Evolutionary conservation across 1,140 invertebrate genomes (phyloP), one percentile per base, ranked within the genome.

Genomic region (Rhopalosiphum padi): DNA sequence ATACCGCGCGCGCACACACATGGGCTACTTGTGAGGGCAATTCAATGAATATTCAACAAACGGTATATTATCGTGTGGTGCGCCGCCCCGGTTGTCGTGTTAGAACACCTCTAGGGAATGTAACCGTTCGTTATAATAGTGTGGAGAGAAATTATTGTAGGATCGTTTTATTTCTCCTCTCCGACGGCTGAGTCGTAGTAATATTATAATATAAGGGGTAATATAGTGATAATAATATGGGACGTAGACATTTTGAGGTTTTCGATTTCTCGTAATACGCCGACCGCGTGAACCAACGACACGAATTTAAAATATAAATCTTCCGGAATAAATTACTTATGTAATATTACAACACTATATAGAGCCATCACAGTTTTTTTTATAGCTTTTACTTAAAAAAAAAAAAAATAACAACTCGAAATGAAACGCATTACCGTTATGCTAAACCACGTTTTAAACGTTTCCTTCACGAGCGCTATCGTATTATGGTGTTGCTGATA

Each of bases 1-100:
- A 55, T 51, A 23, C 87, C n/a, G 21, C 41, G 6, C 48, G 21
- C 46, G 8, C 48, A 25, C 48, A 37, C 46, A 89, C 48, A 46
- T 55, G 51, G 48, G 88, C 88, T 89, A 89, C 88, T 89, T 89
- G 88, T 89, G 48, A 89, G 51, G 88, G 88, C 88, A 89, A 89
- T 89, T 89, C 88, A 22, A 37, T 89, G 88, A 89, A 89, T 89
- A 89, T 89, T 89, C 88, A 55, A 55, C 88, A 55, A 89, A 55
- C 51, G 48, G 48, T 37, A 25, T 37, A 25, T 37, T 48, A 87
- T 88, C 86, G 48, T 55, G 48, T 55, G 60, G 30, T n/a, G 60
- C 60, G 60, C 60, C 60, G 35, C 48, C 35, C 88, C 22, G 22
- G 9, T 55, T 41, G 48, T 55, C 35, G 23, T 35, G 23, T 41